Evolutionary conservation across 1,140 invertebrate species (phyloP), one percentile per base, ranked within the genome.

Genomic region (Diabrotica undecimpunctata): DNA sequence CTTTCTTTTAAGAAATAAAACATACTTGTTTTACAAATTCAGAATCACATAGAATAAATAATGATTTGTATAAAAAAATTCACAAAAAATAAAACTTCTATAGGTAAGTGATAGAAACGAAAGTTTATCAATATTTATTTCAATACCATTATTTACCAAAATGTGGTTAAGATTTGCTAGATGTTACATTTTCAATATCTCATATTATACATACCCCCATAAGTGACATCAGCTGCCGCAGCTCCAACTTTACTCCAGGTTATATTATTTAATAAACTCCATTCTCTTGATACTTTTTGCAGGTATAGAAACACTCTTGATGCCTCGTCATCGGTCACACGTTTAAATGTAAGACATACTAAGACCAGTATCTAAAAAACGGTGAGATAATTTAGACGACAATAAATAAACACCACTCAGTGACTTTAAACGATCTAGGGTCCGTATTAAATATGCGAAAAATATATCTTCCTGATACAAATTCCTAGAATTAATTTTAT

Each of bases 281-380:
- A 90, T 78, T 90, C 88, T 59, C 85, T 79, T 36, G 88, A 90
- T 35, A 87, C 76, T 79, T 89, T 90, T 75, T 89, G 84, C 54
- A 89, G 79, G 65, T 86, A 85, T 53, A 87, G 81, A 62, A 84
- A 85, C 50, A 90, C 77, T 62, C 88, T 80, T 54, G 82, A 80
- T 50, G 87, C 87, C 74, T 91, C 89, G 70, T 89, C 87, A 52
- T 88, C 84, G 0, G 88, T 89, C 58, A 89, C 83, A 65, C 88
- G 81, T 75, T 89, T 87, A 63, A 83, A 83, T 4, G 88, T 82
- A 50, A 90, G 77, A 69, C 88, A 90, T 7, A 86, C 81, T 60
- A 88, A 78, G 72, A 86, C 87, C 52, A 89, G 79, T 62, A 88
- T 73, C 89, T 90, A 75, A 51, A 80, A 80, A 9, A 54, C 10